Evolutionary conservation across 2,797 vertebrate genomes (phyloP).

Genomic region (Onychomys leucogaster): DNA sequence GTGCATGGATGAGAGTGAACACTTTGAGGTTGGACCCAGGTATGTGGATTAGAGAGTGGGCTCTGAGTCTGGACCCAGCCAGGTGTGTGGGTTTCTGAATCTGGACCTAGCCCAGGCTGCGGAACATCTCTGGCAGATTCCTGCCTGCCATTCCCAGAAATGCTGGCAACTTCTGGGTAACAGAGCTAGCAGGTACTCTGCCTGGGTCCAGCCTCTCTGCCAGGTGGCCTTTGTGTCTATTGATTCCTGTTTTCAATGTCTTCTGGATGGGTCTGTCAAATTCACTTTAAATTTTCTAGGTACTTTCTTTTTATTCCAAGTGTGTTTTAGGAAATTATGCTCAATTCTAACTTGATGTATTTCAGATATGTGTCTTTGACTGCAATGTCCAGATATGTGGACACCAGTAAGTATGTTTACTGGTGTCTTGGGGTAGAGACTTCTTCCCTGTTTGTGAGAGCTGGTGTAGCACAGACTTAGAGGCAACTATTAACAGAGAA

Average conservation of each 20-base stretch:
- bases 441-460: not conserved
- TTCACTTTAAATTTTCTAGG: not conserved
- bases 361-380: not conserved
- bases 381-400: not conserved
- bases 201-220: rapidly evolving
- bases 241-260: not conserved
- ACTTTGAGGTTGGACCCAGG: too few species aligned
- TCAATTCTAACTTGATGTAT: not conserved
- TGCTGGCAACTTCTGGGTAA: rapidly evolving
- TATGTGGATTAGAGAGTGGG: rapidly evolving
- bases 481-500: rapidly evolving
- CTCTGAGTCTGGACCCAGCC: not conserved
- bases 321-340: rapidly evolving
- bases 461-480: too few species aligned
- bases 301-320: not conserved
- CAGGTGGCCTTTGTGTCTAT: not conserved
- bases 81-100: not conserved
- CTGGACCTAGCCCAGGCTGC: too few species aligned
- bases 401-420: too few species aligned
- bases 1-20: too few species aligned
- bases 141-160: rapidly evolving
- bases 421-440: not conserved
- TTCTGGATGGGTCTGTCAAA: too few species aligned
- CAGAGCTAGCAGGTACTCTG: rapidly evolving
- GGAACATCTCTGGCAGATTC: not conserved